Conservation (phyloP, 1,140 invertebrate species). For the Zaprionus taronus region DNA sequence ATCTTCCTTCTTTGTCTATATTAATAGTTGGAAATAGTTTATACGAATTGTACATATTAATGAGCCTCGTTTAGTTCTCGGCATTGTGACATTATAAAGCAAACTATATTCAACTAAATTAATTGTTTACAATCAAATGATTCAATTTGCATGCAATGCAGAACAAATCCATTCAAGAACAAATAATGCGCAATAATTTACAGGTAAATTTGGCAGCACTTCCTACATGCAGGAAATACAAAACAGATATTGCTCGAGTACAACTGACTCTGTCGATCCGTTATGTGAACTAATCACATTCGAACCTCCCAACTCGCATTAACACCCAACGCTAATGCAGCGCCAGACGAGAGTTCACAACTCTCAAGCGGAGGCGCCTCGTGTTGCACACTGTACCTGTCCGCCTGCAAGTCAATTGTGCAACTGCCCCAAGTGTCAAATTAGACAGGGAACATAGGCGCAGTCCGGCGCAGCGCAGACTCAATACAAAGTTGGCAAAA, state of each 20-base stretch:
- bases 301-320: constrained; percentile 58
- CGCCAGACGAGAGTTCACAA: constrained; percentile 36
- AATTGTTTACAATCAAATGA: neutral
- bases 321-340: constrained; percentile 53
- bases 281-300: constrained; percentile 13
- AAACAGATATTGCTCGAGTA: neutral
- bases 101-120: neutral
- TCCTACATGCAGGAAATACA: neutral
- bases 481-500: constrained; percentile 52
- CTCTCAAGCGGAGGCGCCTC: constrained; percentile 36
- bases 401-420: constrained; percentile 55
- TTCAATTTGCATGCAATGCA: neutral
- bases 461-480: constrained; percentile 25
- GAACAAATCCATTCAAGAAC: neutral
- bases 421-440: constrained; percentile 78
- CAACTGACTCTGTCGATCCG: neutral
- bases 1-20: neutral
- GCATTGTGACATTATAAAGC: neutral
- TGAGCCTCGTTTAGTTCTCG: neutral
- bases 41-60: neutral
- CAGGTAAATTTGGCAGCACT: neutral
- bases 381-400: constrained; percentile 41
- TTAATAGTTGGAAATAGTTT: neutral
- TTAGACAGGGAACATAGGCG: constrained; percentile 68
- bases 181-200: neutral